phyloP scores from a whole-genome alignment of 2,797 vertebrate genomes.

The Rhodeus uyekii region DNA sequence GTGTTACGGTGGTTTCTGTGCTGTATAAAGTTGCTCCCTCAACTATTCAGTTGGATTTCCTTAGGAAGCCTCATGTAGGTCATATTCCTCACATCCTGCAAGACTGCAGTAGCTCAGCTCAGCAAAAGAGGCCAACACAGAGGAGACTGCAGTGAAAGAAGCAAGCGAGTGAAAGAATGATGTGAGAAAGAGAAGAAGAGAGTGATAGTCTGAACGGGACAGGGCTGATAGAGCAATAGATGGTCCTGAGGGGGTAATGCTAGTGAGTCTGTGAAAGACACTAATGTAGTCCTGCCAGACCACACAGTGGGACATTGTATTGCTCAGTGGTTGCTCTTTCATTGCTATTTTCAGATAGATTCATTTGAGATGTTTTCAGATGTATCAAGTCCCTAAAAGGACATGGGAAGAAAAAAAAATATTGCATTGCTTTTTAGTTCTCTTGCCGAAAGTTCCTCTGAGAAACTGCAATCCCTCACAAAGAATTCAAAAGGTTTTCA shows the following conservation, averaged over 20 bases:
- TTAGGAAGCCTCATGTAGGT: conserved; percentile 47
- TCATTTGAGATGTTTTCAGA: neutral
- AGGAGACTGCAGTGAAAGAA: conserved; percentile 31
- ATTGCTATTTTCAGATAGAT: neutral
- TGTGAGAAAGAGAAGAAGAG: conserved; percentile 1
- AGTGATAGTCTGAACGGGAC: neutral
- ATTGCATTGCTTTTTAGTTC: neutral
- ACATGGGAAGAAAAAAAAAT: neutral
- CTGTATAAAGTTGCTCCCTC: neutral
- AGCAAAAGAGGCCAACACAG: conserved; percentile 28
- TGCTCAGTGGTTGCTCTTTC: conserved; percentile 2
- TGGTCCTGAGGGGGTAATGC: conserved; percentile 17
- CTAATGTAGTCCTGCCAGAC: neutral
- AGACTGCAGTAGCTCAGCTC: conserved; percentile 28
- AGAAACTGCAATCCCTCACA: neutral
- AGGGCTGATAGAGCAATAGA: conserved; percentile 6
- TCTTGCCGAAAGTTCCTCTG: too few species aligned
- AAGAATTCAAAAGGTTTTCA: neutral
- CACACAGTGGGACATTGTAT: neutral
- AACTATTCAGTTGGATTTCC: conserved; percentile 19
- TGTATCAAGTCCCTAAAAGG: neutral
- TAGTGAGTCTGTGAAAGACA: conserved; percentile 2
- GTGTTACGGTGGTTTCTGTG: neutral
- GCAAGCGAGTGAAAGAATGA: conserved; percentile 17
- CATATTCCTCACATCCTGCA: conserved; percentile 29